Evolutionary conservation across 2,113 vertebrate genomes (phyloP).

Genomic region (Dromas ardeola): DNA sequence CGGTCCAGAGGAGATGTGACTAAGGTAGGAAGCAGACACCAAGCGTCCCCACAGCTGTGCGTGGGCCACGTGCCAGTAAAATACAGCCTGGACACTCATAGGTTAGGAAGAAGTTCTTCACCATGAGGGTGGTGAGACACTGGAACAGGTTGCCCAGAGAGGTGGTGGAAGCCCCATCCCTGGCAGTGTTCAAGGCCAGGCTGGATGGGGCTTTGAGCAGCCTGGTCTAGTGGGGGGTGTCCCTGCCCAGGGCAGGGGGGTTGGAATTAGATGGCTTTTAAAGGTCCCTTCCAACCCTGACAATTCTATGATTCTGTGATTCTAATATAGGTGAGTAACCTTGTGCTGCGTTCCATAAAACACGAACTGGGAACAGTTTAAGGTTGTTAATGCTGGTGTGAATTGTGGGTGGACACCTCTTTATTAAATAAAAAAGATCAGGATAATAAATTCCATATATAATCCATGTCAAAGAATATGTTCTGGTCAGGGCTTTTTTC

Average conservation of each 20-base stretch:
- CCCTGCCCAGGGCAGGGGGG: no score
- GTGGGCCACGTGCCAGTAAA: rapidly evolving
- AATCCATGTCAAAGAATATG: neutral
- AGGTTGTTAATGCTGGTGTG: neutral
- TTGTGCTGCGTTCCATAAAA: neutral
- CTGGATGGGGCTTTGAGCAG: no score
- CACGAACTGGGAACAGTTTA: no score
- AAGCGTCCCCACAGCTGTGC: neutral
- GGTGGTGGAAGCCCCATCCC: no score
- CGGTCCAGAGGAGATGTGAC: neutral
- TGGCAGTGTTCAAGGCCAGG: no score
- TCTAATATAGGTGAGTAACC: neutral
- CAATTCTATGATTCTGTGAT: no score
- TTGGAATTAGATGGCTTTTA: no score
- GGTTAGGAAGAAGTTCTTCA: no score
- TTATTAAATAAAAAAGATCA: neutral
- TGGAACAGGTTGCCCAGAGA: no score
- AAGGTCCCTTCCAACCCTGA: no score
- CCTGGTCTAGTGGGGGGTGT: no score
- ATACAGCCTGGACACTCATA: neutral
- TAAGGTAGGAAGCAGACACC: neutral
- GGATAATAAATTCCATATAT: neutral
- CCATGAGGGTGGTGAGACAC: no score
- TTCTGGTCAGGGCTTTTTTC: neutral
- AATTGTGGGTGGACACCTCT: neutral